Percentiles rank a stretch among this genome's conserved stretches.
Conservation (phyloP, 1,140 invertebrate species). For the Antheraea pernyi region DNA sequence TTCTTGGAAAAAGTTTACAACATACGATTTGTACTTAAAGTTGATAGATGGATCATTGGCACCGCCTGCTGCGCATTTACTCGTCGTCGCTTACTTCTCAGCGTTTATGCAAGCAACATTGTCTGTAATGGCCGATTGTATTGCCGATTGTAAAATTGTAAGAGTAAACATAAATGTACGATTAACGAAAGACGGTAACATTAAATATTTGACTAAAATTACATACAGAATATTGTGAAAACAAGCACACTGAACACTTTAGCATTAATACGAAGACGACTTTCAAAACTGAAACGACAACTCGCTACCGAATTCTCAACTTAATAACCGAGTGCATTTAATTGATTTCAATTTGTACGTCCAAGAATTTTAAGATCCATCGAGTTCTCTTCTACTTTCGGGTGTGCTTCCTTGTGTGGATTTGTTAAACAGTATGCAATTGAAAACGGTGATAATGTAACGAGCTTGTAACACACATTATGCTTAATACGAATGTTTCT, state of each 20-base stretch:
- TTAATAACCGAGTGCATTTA: conserved; percentile 6
- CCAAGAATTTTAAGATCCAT: not conserved
- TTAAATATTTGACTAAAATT: not conserved
- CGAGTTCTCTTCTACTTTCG: conserved; percentile 12
- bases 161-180: conserved; percentile 1
- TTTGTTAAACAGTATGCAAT: conserved; percentile 6
- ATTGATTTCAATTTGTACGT: conserved; percentile 3
- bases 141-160: not conserved
- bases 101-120: not conserved
- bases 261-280: conserved; percentile 13
- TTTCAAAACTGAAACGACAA: conserved; percentile 17
- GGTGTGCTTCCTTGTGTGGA: conserved; percentile 5
- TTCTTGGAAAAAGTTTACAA: too few species aligned
- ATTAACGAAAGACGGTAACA: not conserved
- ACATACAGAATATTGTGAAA: conserved; percentile 14
- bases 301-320: not conserved
- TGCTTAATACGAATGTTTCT: not conserved
- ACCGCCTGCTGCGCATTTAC: too few species aligned
- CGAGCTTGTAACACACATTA: conserved; percentile 9
- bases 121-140: not conserved
- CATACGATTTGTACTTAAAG: too few species aligned
- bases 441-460: conserved; percentile 11
- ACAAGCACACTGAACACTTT: conserved; percentile 16
- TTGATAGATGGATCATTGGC: too few species aligned
- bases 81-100: too few species aligned